These are phyloP conservation scores for Semotilus atromaculatus DNA, from an alignment of 2,797 vertebrate genomes.

Conservation along the genomic window DNA sequence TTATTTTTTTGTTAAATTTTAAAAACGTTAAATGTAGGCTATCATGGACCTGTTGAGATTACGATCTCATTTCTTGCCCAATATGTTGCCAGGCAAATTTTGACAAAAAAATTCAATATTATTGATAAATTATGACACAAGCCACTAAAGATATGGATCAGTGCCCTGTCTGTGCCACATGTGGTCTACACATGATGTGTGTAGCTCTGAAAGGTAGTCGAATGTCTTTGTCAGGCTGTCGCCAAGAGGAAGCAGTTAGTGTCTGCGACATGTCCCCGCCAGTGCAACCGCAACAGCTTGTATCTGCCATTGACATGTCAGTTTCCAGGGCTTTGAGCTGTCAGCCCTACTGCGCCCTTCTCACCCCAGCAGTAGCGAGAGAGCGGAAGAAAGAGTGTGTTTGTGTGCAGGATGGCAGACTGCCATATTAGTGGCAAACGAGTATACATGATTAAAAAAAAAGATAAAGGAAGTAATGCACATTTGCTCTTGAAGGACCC, in stretches of 20 bases:
- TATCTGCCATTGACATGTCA: constrained; percentile 77
- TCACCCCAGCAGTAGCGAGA: constrained; percentile 56
- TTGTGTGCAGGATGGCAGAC: constrained; percentile 31
- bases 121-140: background rate
- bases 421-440: constrained; percentile 31
- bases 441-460: constrained; percentile 8
- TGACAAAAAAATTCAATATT: background rate
- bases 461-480: constrained; percentile 12
- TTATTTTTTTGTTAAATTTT: too few relatives aligned
- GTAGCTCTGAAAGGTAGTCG: constrained; percentile 71
- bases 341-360: constrained; percentile 64
- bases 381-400: constrained; percentile 41
- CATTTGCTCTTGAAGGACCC: background rate
- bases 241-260: constrained; percentile 70
- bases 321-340: constrained; percentile 73
- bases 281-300: constrained; percentile 73
- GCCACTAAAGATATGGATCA: constrained; percentile 42
- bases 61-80: background rate
- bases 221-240: constrained; percentile 80
- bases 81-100: background rate
- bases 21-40: background rate
- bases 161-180: constrained; percentile 64
- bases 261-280: constrained; percentile 66
- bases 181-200: constrained; percentile 56
- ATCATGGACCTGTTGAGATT: background rate